A percentile compares a stretch with the other conserved stretches of the same genome.
These are phyloP conservation scores for Drosophila rhopaloa DNA, from an alignment of 1,140 invertebrate species.

Conservation along the genomic window DNA sequence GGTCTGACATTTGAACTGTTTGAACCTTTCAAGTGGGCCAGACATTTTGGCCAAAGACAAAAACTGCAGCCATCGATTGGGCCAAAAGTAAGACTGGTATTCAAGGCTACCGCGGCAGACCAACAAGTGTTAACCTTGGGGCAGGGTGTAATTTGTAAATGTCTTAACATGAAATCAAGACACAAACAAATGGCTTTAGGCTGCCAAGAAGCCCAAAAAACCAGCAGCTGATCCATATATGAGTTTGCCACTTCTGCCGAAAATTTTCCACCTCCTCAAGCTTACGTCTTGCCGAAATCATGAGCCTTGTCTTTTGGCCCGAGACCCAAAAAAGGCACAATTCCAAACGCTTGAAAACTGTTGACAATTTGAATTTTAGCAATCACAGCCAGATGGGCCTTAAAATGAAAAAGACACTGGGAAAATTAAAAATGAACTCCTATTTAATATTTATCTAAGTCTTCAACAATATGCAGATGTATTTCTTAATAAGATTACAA, in stretches of 20 bases:
- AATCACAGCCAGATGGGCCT: slow-evolving; percentile 33
- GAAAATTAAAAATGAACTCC: background rate
- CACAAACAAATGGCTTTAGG: slow-evolving; percentile 23
- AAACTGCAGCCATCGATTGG: slow-evolving; percentile 41
- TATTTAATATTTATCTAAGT: too few relatives aligned
- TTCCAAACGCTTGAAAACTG: slow-evolving; percentile 58
- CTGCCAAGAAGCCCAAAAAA: slow-evolving; percentile 21
- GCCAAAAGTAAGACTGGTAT: background rate
- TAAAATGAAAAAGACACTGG: slow-evolving; percentile 4
- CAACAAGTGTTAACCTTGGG: slow-evolving; percentile 41
- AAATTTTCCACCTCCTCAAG: background rate
- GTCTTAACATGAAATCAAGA: slow-evolving; percentile 57
- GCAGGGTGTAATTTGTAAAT: slow-evolving; percentile 72
- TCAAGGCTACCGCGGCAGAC: slow-evolving; percentile 5
- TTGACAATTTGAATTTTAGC: slow-evolving; percentile 70
- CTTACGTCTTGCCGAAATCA: background rate
- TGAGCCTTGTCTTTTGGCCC: slow-evolving; percentile 8
- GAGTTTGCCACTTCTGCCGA: slow-evolving; percentile 15
- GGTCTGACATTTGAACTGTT: slow-evolving; percentile 54
- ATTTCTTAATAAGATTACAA: too few relatives aligned
- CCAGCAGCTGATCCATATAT: slow-evolving; percentile 39
- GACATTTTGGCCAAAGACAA: slow-evolving; percentile 23
- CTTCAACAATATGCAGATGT: background rate
- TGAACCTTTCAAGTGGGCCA: slow-evolving; percentile 29
- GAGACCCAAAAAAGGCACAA: slow-evolving; percentile 51